A percentile compares a stretch with the other conserved stretches of the same genome.
Evolutionary conservation across 2,113 vertebrate genomes (phyloP).

Genomic region (Labeo rohita): DNA sequence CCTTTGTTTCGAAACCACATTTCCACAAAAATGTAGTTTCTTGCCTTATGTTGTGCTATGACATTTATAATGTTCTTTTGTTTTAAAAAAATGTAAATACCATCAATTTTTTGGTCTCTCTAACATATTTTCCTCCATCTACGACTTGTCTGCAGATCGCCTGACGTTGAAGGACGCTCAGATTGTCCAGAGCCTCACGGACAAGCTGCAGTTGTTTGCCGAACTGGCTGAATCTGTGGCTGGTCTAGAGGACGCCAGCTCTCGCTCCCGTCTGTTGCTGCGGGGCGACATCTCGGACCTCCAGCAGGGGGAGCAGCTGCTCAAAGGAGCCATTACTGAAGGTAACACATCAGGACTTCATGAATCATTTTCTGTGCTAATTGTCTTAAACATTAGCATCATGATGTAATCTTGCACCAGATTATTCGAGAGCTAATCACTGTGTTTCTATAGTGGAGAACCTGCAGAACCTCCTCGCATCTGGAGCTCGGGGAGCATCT

Average conservation of each 20-base stretch:
- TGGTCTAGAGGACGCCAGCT: slow-evolving; percentile 76
- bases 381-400: background rate
- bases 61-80: too few relatives aligned
- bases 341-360: slow-evolving; percentile 68
- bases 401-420: background rate
- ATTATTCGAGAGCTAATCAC: too few relatives aligned
- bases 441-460: slow-evolving; percentile 79
- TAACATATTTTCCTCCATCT: background rate
- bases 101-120: too few relatives aligned
- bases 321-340: slow-evolving; percentile 87
- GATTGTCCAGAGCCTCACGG: slow-evolving; percentile 81
- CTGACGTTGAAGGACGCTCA: slow-evolving; percentile 82
- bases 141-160: slow-evolving; percentile 73
- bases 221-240: slow-evolving; percentile 83
- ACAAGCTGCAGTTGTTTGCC: slow-evolving; percentile 91
- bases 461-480: slow-evolving; percentile 86
- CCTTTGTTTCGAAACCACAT: too few relatives aligned
- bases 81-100: too few relatives aligned
- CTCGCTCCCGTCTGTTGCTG: slow-evolving; percentile 73
- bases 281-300: slow-evolving; percentile 81
- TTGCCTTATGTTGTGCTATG: too few relatives aligned
- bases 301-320: slow-evolving; percentile 84
- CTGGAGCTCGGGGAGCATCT: slow-evolving; percentile 64
- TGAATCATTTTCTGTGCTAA: background rate
- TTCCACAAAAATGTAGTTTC: background rate